These are phyloP conservation scores for Alces alces DNA, from an alignment of 2,113 vertebrate genomes.

Conservation along the genomic window DNA sequence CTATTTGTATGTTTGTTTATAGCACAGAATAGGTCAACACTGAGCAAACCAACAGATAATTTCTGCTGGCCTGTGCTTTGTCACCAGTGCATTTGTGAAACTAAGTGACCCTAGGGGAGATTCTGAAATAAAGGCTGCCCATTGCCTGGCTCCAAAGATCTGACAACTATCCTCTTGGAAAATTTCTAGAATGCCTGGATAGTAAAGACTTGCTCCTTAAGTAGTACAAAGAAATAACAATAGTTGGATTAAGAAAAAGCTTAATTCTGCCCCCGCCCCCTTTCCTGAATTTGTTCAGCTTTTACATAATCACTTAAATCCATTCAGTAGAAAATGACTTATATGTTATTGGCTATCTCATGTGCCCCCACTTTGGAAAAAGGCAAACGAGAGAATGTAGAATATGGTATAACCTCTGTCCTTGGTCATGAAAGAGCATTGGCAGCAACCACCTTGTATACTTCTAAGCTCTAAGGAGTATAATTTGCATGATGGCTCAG, in stretches of 20 bases:
- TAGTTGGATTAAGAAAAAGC: neutral
- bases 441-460: neutral
- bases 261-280: accelerated
- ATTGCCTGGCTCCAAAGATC: neutral
- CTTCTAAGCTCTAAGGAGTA: neutral
- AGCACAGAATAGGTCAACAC: neutral
- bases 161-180: neutral
- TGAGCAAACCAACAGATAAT: neutral
- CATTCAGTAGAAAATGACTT: neutral
- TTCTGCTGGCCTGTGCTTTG: neutral
- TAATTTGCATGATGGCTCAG: neutral
- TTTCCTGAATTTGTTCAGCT: neutral
- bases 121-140: neutral
- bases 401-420: neutral
- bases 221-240: neutral
- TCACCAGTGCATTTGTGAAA: neutral
- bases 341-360: neutral
- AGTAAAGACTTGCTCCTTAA: neutral
- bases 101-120: neutral
- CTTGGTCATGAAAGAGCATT: neutral
- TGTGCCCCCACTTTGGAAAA: neutral
- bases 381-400: neutral
- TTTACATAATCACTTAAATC: neutral
- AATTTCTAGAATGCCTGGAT: neutral
- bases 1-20: neutral